Evolutionary conservation across 2,797 vertebrate species (phyloP).

Genomic region (Pipistrellus nathusii): DNA sequence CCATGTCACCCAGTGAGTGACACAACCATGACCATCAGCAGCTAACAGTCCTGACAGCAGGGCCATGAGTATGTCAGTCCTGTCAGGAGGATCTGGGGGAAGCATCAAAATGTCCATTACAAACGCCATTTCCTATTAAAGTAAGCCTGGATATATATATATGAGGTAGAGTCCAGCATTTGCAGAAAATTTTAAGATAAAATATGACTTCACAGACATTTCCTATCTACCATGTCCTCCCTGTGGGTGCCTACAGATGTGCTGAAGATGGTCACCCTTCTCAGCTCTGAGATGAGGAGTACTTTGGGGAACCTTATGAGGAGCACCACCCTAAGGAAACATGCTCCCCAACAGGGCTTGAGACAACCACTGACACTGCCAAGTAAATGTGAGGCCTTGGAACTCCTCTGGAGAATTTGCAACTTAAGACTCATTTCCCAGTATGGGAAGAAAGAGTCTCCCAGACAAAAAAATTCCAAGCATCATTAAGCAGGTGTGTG

Average conservation of each 20-base stretch:
- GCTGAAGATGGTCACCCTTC: not conserved
- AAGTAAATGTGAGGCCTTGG: not conserved
- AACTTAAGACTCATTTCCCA: slow-evolving; percentile 56
- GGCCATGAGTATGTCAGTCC: not conserved
- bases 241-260: not conserved
- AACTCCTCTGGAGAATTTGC: not conserved
- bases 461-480: slow-evolving; percentile 68
- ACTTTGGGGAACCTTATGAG: not conserved
- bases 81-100: not conserved
- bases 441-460: not conserved
- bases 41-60: not conserved
- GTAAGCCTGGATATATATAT: fast-evolving
- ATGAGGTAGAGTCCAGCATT: not conserved
- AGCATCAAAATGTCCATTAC: not conserved
- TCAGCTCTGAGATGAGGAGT: fast-evolving
- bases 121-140: not conserved
- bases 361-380: not conserved
- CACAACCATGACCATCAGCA: not conserved
- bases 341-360: not conserved
- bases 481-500: slow-evolving; percentile 54
- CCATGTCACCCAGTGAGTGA: not conserved
- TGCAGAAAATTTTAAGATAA: not conserved
- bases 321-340: not conserved
- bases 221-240: not conserved
- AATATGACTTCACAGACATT: not conserved